Evolutionary conservation across 2,888 invertebrate genomes (phyloP), one percentile per base, ranked within the genome.

Genomic region (Tachystola acroxantha): DNA sequence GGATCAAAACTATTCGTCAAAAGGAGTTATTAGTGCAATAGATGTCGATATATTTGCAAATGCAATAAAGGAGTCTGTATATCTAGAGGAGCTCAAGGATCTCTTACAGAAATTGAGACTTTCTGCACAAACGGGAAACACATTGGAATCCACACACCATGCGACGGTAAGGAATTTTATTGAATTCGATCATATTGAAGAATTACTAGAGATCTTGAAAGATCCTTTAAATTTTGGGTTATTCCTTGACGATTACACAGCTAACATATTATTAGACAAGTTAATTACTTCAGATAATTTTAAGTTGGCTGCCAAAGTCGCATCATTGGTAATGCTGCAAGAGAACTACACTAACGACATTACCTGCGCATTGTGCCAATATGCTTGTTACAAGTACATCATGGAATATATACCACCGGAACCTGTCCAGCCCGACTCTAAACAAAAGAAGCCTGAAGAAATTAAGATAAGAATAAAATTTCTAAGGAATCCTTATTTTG

Each of bases 211-310:
- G 10, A 87, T 96, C 5, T 79, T 98, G 30, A 90, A 93, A 58
- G 94, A 97, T 67, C 92, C 95, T 36, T 68, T 94, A 10, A 93
- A 93, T 61, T 98, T 94, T 85, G 99, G 99, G 1, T 76, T 99
- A 20, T 98, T 98, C 65, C 90, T 96, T n/a, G 96, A 98, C 76
- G 75, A 91, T 42, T 93, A 91, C 51, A 88, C 91, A 19, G 92
- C 92, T 6, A 96, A 95, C 71, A 82, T 97, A 34, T 74, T 97
- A 24, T 86, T 98, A 79, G 93, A 98, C 64, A 88, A 89, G 37
- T 92, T 95, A 55, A 76, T 98, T 37, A 91, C 92, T 57, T 77
- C 87, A 20, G 80, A 91, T 37, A 89, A 95, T 60, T 93, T 84
- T 65, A 84, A 85, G 27, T 85, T 89, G 40, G 98, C 97, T 10